phyloP scores from a whole-genome alignment of 2,888 invertebrate species.

The Flabesymbios commensalis region DNA sequence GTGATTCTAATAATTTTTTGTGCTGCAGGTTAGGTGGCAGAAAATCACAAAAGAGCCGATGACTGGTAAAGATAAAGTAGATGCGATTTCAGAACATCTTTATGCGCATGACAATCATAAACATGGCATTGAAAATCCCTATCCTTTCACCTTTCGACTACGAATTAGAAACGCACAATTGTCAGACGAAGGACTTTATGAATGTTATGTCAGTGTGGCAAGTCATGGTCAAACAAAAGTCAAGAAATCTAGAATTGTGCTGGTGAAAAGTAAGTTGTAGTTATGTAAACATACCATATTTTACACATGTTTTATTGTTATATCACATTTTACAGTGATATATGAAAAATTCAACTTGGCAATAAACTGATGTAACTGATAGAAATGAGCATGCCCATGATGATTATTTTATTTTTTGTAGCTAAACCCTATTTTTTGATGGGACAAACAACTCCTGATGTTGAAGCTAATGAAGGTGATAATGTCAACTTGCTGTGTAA shows the following conservation, averaged over 20 bases:
- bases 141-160: constrained; percentile 33
- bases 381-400: too few species aligned
- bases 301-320: neutral
- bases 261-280: constrained; percentile 11
- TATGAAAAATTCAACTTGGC: neutral
- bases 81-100: constrained; percentile 26
- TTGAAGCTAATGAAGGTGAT: constrained; percentile 23
- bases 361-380: neutral
- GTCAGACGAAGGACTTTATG: constrained; percentile 34
- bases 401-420: constrained; percentile 3
- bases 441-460: constrained; percentile 29
- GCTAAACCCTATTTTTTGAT: constrained; percentile 29
- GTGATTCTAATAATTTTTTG: too few species aligned
- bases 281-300: neutral
- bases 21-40: constrained; percentile 30
- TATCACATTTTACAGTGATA: neutral
- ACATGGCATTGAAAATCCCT: constrained; percentile 36
- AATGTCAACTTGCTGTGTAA: constrained; percentile 31
- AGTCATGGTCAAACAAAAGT: too few species aligned
- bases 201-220: constrained; percentile 36
- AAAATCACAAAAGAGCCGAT: constrained; percentile 9
- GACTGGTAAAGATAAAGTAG: neutral
- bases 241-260: constrained; percentile 7
- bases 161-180: constrained; percentile 25
- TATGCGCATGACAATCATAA: constrained; percentile 33